These are phyloP conservation scores for Hucho hucho DNA, from an alignment of 2,113 vertebrate species.

Conservation along the genomic window DNA sequence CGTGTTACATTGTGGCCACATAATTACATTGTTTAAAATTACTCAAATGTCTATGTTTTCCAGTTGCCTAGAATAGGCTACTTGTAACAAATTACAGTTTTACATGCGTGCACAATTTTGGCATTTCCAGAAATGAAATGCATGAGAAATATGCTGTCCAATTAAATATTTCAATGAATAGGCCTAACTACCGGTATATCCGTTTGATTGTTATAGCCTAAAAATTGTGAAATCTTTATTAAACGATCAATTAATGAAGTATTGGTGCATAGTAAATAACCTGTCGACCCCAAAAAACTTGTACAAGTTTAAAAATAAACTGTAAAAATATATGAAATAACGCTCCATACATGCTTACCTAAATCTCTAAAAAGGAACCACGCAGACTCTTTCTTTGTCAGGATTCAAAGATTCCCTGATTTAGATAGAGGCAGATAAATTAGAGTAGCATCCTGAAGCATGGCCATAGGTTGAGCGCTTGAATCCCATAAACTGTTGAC, in stretches of 20 bases:
- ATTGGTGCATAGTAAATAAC: neutral
- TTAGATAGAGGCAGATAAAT: constrained; percentile 61
- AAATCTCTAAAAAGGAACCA: constrained; percentile 69
- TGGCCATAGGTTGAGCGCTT: constrained; percentile 49
- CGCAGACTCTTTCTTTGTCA: constrained; percentile 70
- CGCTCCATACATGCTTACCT: constrained; percentile 82
- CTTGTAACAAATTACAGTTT: neutral
- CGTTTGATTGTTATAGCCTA: neutral
- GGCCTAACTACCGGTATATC: neutral
- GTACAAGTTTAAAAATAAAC: neutral
- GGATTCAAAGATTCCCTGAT: constrained; percentile 65
- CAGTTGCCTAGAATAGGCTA: neutral
- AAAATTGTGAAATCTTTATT: neutral
- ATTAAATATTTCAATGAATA: neutral
- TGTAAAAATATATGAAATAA: constrained; percentile 47
- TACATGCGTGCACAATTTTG: neutral
- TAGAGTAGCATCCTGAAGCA: constrained; percentile 58
- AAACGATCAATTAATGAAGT: neutral
- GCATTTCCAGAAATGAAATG: no score
- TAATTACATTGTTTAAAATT: neutral
- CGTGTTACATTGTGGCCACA: neutral
- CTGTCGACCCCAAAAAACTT: neutral
- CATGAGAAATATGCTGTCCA: neutral
- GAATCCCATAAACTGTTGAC: constrained; percentile 79
- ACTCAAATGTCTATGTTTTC: neutral